These are phyloP conservation scores for Aphis craccivora DNA, from an alignment of 1,140 invertebrate genomes.

Conservation along the genomic window DNA sequence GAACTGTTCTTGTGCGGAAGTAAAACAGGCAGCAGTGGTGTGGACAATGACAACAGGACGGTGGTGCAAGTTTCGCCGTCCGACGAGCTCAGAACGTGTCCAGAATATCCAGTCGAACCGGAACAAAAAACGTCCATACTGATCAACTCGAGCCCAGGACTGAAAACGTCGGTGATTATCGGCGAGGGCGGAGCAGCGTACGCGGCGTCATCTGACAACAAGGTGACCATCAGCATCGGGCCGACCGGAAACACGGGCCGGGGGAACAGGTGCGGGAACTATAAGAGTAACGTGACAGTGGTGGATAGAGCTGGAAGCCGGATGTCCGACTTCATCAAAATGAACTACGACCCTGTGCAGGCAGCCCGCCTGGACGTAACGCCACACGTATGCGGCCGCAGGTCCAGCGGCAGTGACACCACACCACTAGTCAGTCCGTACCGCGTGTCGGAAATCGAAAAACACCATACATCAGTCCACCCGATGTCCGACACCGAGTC, in stretches of 20 bases:
- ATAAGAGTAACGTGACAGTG: slow-evolving; percentile 37
- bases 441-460: slow-evolving; percentile 40
- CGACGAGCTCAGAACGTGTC: not conserved
- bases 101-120: not conserved
- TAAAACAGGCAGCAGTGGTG: not conserved
- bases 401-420: too few relatives aligned
- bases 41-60: not conserved
- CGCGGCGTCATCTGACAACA: slow-evolving; percentile 33
- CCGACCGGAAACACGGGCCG: not conserved
- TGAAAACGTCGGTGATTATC: slow-evolving; percentile 45
- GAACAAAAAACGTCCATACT: slow-evolving; percentile 51
- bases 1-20: not conserved
- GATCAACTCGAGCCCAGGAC: slow-evolving; percentile 28
- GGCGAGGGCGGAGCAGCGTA: slow-evolving; percentile 42
- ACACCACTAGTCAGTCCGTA: slow-evolving; percentile 12
- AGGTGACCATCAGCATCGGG: slow-evolving; percentile 51
- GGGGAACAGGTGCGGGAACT: not conserved
- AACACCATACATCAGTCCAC: not conserved
- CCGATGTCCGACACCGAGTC: slow-evolving; percentile 27
- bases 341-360: slow-evolving; percentile 71
- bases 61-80: slow-evolving; percentile 42
- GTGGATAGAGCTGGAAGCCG: not conserved
- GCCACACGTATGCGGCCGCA: slow-evolving; percentile 74
- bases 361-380: slow-evolving; percentile 74
- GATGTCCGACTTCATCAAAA: slow-evolving; percentile 50